These are phyloP conservation scores for Netelia virgata DNA, from an alignment of 2,888 invertebrate species.

Conservation along the genomic window DNA sequence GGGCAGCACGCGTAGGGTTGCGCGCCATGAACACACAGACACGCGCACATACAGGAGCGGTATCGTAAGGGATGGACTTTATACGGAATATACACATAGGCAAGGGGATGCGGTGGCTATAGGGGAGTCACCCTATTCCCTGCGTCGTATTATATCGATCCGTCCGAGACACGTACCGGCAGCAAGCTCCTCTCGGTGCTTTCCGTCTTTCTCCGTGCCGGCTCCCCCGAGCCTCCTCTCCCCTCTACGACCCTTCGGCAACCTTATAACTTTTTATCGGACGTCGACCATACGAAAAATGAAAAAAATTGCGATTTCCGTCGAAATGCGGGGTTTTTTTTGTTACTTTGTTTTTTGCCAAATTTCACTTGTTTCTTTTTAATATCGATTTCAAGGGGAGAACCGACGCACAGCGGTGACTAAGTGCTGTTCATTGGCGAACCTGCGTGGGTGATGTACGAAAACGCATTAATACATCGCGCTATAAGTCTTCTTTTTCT, in stretches of 20 bases:
- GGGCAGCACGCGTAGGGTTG: slow-evolving; percentile 54
- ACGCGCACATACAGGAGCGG: slow-evolving; percentile 12
- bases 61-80: slow-evolving; percentile 17
- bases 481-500: slow-evolving; percentile 9
- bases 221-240: not conserved
- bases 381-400: not conserved
- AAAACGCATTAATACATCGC: slow-evolving; percentile 15
- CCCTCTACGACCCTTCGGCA: not conserved
- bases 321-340: not conserved
- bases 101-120: not conserved
- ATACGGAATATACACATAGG: not conserved
- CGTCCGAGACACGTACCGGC: slow-evolving; percentile 71
- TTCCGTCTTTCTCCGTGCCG: slow-evolving; percentile 34
- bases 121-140: slow-evolving; percentile 60
- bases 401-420: not conserved
- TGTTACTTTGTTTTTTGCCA: not conserved
- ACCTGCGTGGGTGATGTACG: not conserved
- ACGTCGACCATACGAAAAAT: not conserved
- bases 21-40: slow-evolving; percentile 38
- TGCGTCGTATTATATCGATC: slow-evolving; percentile 75
- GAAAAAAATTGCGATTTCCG: too few species aligned
- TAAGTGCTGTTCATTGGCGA: not conserved
- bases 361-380: not conserved
- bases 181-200: slow-evolving; percentile 69
- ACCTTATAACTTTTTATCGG: not conserved